Conservation (phyloP, 2,113 vertebrate species). For the Ginglymostoma cirratum region DNA sequence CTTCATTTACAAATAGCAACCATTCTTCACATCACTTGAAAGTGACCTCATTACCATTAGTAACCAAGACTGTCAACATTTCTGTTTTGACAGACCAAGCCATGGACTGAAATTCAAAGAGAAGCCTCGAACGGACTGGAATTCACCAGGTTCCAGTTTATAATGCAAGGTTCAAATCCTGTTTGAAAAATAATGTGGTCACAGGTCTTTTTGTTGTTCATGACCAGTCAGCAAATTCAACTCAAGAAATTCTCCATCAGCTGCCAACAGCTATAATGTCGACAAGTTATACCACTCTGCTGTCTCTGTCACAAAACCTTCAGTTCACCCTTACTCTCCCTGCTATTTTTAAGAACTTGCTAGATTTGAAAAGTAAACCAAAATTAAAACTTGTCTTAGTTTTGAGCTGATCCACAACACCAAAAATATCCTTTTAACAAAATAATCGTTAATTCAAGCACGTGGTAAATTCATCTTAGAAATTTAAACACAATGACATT, state of each 20-base stretch:
- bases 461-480: not conserved
- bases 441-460: too few species aligned
- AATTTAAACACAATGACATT: not conserved
- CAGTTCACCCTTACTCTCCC: not conserved
- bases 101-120: not conserved
- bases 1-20: not conserved
- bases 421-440: not conserved
- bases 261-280: not conserved
- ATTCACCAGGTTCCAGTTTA: not conserved
- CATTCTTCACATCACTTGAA: not conserved
- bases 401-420: not conserved
- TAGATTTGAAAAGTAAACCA: not conserved
- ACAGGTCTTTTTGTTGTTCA: not conserved
- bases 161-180: not conserved
- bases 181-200: not conserved
- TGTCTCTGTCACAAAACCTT: not conserved
- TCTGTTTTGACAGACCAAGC: not conserved
- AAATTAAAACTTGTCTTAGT: not conserved
- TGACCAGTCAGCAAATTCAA: not conserved
- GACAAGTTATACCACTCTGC: not conserved
- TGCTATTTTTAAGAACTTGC: not conserved
- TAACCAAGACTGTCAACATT: not conserved
- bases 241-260: not conserved
- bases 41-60: not conserved
- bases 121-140: not conserved